Base-by-base conservation (phyloP, 2,888 invertebrate species). In the Drosophila rubida region DNA sequence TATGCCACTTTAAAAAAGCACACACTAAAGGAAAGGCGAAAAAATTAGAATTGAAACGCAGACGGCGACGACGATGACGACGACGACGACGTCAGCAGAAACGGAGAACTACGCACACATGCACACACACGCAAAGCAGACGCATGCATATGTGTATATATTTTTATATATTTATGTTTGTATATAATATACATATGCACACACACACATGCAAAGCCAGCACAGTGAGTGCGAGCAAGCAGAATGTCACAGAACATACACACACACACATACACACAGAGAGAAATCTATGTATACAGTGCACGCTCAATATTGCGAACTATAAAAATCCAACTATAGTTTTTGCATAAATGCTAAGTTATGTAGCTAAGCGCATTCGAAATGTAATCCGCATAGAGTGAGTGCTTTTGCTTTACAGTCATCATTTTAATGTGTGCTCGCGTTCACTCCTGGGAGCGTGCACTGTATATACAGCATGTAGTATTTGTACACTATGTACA, bases 41-140 rank as follows among this genome's bases (percentile, higher is more conserved):
- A 50, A 69, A 74, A 66, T 74, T 75, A 75, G 76, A 76, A 76
- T 75, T 78, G 70, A 79, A 76, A 64, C 76, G 75, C 79, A 76
- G 70, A 63, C 73, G 58, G 3, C 19, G 25, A 25, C 23, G 23
- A 23, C 23, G 23, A 68, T 74, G 73, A 61, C 73, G 69, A 23
- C 23, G 23, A 68, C 73, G 73, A 61, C 73, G 69, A 49, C 78
- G 59, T 44, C 54, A 61, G 39, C 41, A 46, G 27, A 51, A 48
- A 57, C 50, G 41, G 55, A 49, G 51, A 65, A 19, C 32, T 60
- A 67, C 68, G 72, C 51, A 61, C 35, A 37, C 35, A 59, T 16
- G 25, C 35, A 42, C 23, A 35, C 30, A 22, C 1, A 25, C 25
- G 9, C 27, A 27, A 27, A 3, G 27, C 27, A 27, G 3, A 50